These are phyloP conservation scores for Epinotia ramella DNA, from an alignment of 2,888 invertebrate species.

Conservation along the genomic window DNA sequence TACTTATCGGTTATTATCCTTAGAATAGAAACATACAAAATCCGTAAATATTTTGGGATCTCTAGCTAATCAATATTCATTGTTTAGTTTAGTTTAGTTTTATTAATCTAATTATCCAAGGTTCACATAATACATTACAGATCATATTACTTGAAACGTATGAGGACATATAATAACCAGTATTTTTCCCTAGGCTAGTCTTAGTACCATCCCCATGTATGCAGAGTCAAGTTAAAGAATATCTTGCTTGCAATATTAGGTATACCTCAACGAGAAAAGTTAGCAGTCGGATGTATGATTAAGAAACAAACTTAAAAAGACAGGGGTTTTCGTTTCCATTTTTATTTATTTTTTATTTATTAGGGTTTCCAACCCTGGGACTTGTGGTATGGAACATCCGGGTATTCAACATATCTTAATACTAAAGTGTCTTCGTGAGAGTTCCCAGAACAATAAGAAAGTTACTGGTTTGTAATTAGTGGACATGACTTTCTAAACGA, in stretches of 20 bases:
- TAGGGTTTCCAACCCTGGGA: not conserved
- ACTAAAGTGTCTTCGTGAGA: not conserved
- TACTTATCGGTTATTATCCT: no score
- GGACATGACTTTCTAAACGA: not conserved
- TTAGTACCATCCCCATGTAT: not conserved
- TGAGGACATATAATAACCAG: not conserved
- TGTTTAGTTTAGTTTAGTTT: no score
- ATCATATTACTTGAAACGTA: no score
- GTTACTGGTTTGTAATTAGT: not conserved
- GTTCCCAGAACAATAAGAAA: not conserved
- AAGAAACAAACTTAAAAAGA: no score
- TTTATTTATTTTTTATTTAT: no score
- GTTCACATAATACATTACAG: no score
- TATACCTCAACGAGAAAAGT: not conserved
- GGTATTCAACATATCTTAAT: not conserved
- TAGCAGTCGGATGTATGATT: no score
- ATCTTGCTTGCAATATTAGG: not conserved
- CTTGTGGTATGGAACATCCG: not conserved
- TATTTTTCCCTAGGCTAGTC: conserved; percentile 1
- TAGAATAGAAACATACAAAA: no score
- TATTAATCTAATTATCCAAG: no score
- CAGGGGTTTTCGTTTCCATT: no score
- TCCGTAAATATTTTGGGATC: no score
- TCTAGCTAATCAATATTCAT: no score
- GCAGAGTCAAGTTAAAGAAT: not conserved